Evolutionary conservation across 2,113 vertebrate genomes (phyloP).

Genomic region (Gymnogyps californianus): DNA sequence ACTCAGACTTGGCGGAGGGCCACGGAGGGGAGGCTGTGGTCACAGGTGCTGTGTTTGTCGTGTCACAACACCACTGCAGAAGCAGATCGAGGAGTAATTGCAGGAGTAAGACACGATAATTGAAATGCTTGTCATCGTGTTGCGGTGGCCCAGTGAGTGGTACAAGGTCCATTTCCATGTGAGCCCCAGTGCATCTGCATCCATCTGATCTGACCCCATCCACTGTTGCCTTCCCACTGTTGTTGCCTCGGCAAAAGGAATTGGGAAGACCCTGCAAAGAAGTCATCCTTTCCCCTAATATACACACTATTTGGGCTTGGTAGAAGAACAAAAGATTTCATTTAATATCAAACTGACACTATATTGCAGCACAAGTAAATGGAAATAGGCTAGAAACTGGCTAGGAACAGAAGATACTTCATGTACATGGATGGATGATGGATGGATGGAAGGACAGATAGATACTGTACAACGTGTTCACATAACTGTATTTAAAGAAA

Average conservation of each 20-base stretch:
- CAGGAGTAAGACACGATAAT: not conserved
- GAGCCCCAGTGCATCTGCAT: not conserved
- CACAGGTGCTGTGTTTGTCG: not conserved
- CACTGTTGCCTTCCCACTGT: not conserved
- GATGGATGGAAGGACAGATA: not conserved
- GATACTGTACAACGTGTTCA: not conserved
- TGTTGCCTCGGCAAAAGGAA: not conserved
- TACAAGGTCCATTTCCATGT: not conserved
- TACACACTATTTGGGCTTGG: not conserved
- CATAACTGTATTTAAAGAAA: not conserved
- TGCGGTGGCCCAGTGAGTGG: not conserved
- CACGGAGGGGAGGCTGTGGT: not conserved
- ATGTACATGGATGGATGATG: not conserved
- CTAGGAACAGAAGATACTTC: not conserved
- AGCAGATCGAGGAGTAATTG: not conserved
- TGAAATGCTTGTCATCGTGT: not conserved
- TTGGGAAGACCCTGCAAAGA: not conserved
- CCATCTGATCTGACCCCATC: not conserved
- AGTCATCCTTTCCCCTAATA: not conserved
- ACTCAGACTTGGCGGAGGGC: not conserved
- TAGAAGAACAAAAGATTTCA: not conserved
- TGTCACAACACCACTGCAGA: not conserved
- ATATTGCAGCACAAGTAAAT: not conserved
- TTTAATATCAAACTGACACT: not conserved
- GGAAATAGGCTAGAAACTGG: not conserved